These are phyloP conservation scores for Mactra quadrangularis DNA, from an alignment of 1,140 invertebrate genomes.

Conservation along the genomic window DNA sequence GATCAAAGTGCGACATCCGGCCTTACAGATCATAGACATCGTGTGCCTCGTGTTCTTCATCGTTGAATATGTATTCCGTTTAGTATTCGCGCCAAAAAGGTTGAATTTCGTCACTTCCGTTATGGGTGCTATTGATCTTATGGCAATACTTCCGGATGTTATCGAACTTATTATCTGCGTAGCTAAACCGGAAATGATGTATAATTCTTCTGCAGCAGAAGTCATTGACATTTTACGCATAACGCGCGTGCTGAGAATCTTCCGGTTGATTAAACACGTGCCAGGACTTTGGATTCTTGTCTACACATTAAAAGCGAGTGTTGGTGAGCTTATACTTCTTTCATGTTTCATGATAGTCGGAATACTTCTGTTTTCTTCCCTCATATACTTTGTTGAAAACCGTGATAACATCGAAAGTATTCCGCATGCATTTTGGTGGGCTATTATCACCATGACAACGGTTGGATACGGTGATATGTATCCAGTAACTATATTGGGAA, in stretches of 20 bases:
- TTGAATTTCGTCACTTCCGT: conserved; percentile 77
- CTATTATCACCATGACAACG: conserved; percentile 85
- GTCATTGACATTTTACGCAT: conserved; percentile 63
- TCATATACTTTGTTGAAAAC: conserved; percentile 88
- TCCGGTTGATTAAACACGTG: conserved; percentile 87
- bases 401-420: conserved; percentile 77
- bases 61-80: conserved; percentile 81
- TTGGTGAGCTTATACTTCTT: conserved; percentile 98
- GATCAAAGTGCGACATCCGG: conserved; percentile 48
- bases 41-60: conserved; percentile 84
- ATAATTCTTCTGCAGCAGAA: background rate
- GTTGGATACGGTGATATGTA: conserved; percentile 84
- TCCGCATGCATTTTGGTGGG: conserved; percentile 83
- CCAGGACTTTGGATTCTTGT: conserved; percentile 98
- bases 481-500: conserved; percentile 73
- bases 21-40: conserved; percentile 66
- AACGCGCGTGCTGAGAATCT: conserved; percentile 68
- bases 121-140: conserved; percentile 85
- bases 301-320: conserved; percentile 98
- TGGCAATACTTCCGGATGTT: conserved; percentile 82
- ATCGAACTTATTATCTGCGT: conserved; percentile 61
- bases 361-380: conserved; percentile 98
- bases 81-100: conserved; percentile 82
- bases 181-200: conserved; percentile 12
- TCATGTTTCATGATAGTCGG: conserved; percentile 99